Base-by-base conservation (phyloP, 2,113 vertebrate species). In the Albula glossodonta region DNA sequence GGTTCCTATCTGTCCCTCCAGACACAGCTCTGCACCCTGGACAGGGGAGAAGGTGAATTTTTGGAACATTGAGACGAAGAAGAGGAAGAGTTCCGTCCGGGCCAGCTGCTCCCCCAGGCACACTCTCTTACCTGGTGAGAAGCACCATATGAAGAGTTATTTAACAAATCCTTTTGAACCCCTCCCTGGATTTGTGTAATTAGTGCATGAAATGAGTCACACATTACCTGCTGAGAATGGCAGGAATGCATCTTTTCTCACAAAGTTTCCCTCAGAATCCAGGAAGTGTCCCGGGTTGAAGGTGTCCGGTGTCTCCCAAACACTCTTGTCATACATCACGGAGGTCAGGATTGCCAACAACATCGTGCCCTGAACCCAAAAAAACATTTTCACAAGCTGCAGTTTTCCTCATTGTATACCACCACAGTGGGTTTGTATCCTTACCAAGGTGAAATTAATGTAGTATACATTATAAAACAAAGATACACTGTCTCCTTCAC, bases 221-320 rank as follows among this genome's bases (percentile, higher is more conserved):
- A 87, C 74, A 86, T 91, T 88, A 98, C 97, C 96, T 93, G 96
- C 91, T 88, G 96, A 97, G 93, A 98, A 98, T 9, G 97, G 96
- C 83, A 98, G 85, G 89, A 98, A 98, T 85, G 95, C 92, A 0
- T 97, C 96, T 81, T 87, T 93, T 88, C 92, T 96, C 85, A 92
- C 93, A 89, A 98, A 97, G 84, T 93, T 93, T 80, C 97, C 96
- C 5, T 96, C 92, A 80, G 91, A 88, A 88, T 97, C 96, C 93
- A 98, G 91, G 89, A 98, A 98, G 89, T 98, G 97, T 53, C 93
- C 94, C 0, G 97, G 97, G 87, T 97, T 97, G 92, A 98, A 98
- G 0, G 81, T 91, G 83, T 96, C 89, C 0, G 97, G 95, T 13
- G 95, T 97, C 74, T 92, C 94, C 96, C 97, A 97, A 86, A 96